These are phyloP conservation scores for Tanaodytes sp. DNA, from an alignment of 2,888 invertebrate species.

Conservation along the genomic window DNA sequence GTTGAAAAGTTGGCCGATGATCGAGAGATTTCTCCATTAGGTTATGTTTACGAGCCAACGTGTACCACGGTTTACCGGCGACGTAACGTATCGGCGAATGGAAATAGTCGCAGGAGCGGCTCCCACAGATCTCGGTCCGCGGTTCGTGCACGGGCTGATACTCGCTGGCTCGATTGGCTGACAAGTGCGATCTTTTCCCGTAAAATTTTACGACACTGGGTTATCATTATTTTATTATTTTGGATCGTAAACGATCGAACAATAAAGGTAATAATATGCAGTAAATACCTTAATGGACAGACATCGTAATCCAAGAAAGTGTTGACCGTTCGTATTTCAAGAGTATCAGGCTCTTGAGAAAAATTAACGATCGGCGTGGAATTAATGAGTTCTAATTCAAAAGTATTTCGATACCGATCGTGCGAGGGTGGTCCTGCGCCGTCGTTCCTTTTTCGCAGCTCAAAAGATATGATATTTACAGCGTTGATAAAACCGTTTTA, in stretches of 20 bases:
- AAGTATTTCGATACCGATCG: slow-evolving; percentile 31
- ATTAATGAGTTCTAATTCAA: slow-evolving; percentile 49
- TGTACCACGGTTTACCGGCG: too few relatives aligned
- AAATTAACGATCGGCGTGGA: slow-evolving; percentile 50
- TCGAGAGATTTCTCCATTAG: slow-evolving; percentile 61
- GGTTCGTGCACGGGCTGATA: too few relatives aligned
- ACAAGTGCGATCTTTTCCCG: slow-evolving; percentile 56
- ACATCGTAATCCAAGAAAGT: slow-evolving; percentile 57
- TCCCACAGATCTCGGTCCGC: slow-evolving; percentile 37
- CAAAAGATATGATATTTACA: too few relatives aligned
- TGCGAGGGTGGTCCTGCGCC: slow-evolving; percentile 32
- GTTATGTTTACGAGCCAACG: slow-evolving; percentile 64
- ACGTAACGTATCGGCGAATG: slow-evolving; percentile 24
- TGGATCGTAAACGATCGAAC: slow-evolving; percentile 70
- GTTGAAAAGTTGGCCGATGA: slow-evolving; percentile 60
- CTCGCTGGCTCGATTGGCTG: slow-evolving; percentile 24
- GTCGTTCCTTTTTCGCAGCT: slow-evolving; percentile 15
- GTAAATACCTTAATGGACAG: slow-evolving; percentile 69
- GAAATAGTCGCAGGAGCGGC: slow-evolving; percentile 25
- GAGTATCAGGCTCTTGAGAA: slow-evolving; percentile 50
- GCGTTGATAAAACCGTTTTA: slow-evolving; percentile 45
- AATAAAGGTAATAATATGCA: slow-evolving; percentile 69
- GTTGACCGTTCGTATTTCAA: slow-evolving; percentile 57
- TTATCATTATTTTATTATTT: slow-evolving; percentile 71
- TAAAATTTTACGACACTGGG: slow-evolving; percentile 66